Conservation (phyloP, 2,888 invertebrate species). For the Thelaira solivaga region DNA sequence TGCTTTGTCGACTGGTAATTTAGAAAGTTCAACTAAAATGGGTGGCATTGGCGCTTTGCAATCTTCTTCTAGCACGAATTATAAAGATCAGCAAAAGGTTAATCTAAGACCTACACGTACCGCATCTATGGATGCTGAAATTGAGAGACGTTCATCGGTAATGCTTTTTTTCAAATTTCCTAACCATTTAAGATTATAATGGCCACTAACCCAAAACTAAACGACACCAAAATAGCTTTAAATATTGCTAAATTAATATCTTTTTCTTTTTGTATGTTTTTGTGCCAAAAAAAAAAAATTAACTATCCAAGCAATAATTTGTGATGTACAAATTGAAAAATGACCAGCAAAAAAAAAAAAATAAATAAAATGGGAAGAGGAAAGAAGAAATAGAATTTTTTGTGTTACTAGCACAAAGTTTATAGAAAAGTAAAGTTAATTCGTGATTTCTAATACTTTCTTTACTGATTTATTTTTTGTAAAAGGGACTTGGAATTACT, state of each 20-base stretch:
- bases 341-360: no score
- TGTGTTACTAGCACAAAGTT: no score
- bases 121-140: constrained; percentile 69
- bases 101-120: constrained; percentile 70
- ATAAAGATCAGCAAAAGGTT: constrained; percentile 66
- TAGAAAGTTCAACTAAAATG: constrained; percentile 61
- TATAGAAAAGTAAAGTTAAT: no score
- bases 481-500: no score
- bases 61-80: constrained; percentile 48
- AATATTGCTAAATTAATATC: background rate
- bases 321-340: no score
- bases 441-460: no score
- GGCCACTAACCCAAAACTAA: background rate
- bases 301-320: background rate
- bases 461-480: no score
- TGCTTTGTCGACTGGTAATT: constrained; percentile 46
- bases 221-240: background rate
- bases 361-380: no score
- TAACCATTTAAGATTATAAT: constrained; percentile 44
- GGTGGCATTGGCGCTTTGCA: constrained; percentile 62
- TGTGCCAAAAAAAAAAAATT: background rate
- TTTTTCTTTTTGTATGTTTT: background rate
- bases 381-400: no score
- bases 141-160: constrained; percentile 71
- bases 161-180: constrained; percentile 52